Evolutionary conservation across 1,140 invertebrate genomes (phyloP).

Genomic region (Halyomorpha halys): DNA sequence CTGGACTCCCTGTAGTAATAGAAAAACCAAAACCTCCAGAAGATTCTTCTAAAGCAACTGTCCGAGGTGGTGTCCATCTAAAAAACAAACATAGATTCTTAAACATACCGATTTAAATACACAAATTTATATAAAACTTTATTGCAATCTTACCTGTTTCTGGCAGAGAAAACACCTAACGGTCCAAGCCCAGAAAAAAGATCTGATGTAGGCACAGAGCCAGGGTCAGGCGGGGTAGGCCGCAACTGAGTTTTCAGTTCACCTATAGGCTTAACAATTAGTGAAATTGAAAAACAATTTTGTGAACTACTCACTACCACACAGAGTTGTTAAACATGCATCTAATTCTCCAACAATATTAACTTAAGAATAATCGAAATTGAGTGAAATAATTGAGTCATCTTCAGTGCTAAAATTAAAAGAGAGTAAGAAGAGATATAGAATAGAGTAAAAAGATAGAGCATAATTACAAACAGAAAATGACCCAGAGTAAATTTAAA

Average conservation of each 20-base stretch:
- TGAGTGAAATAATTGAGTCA: too few relatives aligned
- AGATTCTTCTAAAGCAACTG: constrained; percentile 4
- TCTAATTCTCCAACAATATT: too few relatives aligned
- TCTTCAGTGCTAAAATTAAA: too few relatives aligned
- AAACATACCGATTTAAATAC: not conserved
- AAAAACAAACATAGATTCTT: not conserved
- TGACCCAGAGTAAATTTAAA: too few relatives aligned
- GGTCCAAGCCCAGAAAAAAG: constrained; percentile 81
- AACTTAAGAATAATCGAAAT: too few relatives aligned
- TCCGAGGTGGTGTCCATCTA: constrained; percentile 18
- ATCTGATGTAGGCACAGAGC: constrained; percentile 74
- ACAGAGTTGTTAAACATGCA: too few relatives aligned
- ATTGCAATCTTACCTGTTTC: constrained; percentile 42
- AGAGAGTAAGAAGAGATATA: too few relatives aligned
- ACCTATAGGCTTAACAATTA: not conserved
- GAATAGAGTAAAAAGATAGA: too few relatives aligned
- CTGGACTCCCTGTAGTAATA: constrained; percentile 82
- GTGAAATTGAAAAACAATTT: too few relatives aligned
- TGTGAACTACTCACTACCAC: too few relatives aligned
- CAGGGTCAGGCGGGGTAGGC: constrained; percentile 81
- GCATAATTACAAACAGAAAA: too few relatives aligned
- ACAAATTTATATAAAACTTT: not conserved
- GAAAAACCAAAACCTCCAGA: constrained; percentile 72
- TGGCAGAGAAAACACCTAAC: constrained; percentile 85
- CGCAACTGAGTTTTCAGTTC: constrained; percentile 68